These are phyloP conservation scores for Sebastes taczanowskii DNA, from an alignment of 2,797 vertebrate species.

Conservation along the genomic window DNA sequence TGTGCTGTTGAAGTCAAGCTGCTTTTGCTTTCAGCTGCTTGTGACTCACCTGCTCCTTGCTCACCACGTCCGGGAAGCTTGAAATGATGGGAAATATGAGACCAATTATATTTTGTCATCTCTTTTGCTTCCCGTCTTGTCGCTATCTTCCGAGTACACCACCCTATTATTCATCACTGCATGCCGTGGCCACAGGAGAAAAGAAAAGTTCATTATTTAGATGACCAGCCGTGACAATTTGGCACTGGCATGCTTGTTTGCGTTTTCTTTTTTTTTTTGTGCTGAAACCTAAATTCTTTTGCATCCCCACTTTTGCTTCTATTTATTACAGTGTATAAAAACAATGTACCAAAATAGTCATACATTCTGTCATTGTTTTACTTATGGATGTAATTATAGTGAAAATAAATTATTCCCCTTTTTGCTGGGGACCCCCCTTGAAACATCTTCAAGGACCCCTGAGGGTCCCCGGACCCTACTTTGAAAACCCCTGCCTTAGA, in stretches of 20 bases:
- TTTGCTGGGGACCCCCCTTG: neutral
- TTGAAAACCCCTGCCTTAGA: neutral
- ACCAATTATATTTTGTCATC: slow-evolving; percentile 38
- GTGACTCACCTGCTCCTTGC: slow-evolving; percentile 28
- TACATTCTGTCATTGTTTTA: no score
- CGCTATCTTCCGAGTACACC: neutral
- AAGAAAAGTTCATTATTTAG: slow-evolving; percentile 22
- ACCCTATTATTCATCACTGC: slow-evolving; percentile 3
- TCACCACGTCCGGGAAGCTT: slow-evolving; percentile 3
- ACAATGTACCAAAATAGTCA: no score
- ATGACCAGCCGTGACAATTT: neutral
- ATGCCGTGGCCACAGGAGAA: slow-evolving; percentile 1
- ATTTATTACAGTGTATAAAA: neutral
- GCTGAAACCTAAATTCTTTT: neutral
- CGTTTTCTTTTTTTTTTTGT: neutral
- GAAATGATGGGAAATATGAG: slow-evolving; percentile 13
- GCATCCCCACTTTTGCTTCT: neutral
- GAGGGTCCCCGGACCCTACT: neutral
- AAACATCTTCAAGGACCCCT: neutral
- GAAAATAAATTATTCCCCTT: neutral
- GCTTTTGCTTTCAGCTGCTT: neutral
- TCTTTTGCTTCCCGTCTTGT: neutral
- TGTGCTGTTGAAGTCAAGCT: neutral
- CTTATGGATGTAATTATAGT: neutral
- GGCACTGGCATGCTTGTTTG: neutral